Base-by-base conservation (phyloP, 2,888 invertebrate species). In the Philopedon plagiatum region DNA sequence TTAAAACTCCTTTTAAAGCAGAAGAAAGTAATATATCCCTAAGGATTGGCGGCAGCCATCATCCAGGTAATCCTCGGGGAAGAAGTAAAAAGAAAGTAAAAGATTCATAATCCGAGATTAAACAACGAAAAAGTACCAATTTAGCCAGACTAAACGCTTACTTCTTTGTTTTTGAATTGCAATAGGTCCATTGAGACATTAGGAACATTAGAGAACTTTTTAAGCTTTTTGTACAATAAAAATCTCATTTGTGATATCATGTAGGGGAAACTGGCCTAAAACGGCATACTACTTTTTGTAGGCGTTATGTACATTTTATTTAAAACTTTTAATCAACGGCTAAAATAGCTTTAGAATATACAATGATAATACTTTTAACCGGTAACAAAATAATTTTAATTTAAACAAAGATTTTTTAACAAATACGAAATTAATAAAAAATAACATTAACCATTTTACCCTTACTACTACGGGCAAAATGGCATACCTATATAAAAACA, bases 91-190 rank as follows among this genome's bases (percentile, higher is more conserved):
- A 62, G 51, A 54, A 54, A 54, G 51, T 65, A 71, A 71, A 73
- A 73, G 73, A 73, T 73, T 69, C 73, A 73, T 73, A 73, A 73
- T 73, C 60, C 69, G 64, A 73, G 73, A 73, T 73, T 73, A 73
- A 73, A 63, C 69, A 66, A 72, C 61, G 67, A 61, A 72, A 72
- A 70, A 54, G 54, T 34, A 46, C 54, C 68, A 58, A 61, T 68
- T 61, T 61, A 34, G 37, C 18, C 44, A n/a, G 56, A 64, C 65
- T 71, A 73, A 73, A 73, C 68, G 69, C 62, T 70, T 37, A 63
- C 66, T 70, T 70, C 65, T 70, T 74, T 74, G 66, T 74, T 62
- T 71, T 49, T 34, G 63, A 74, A 74, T 71, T 71, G 71, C 64
- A 60, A 73, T 73, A 29, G 73, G 46, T 63, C 73, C 73, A 51